These are phyloP conservation scores for Pogonomyrmex californicus DNA, from an alignment of 1,140 invertebrate species.

Conservation along the genomic window DNA sequence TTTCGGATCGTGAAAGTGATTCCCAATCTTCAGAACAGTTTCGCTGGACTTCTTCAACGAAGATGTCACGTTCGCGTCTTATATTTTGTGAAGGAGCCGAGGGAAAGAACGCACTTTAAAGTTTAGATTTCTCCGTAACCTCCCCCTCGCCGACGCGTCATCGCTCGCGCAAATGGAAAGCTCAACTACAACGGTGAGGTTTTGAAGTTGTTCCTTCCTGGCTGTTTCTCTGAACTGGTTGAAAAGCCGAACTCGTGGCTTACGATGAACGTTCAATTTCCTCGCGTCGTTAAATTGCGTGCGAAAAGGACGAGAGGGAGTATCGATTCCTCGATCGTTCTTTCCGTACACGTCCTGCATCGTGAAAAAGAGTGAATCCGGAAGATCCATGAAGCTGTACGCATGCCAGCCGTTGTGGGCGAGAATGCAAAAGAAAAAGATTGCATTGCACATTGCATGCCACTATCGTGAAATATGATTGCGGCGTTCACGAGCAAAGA, in stretches of 20 bases:
- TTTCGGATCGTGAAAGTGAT: slow-evolving; percentile 66
- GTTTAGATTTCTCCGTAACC: slow-evolving; percentile 40
- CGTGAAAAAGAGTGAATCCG: slow-evolving; percentile 13
- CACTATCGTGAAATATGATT: slow-evolving; percentile 16
- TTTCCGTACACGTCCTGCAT: neutral
- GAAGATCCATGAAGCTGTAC: slow-evolving; percentile 16
- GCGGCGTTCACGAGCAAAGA: neutral
- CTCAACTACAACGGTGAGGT: slow-evolving; percentile 26
- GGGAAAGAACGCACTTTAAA: slow-evolving; percentile 49
- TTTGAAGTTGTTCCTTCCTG: slow-evolving; percentile 19
- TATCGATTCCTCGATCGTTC: slow-evolving; percentile 60
- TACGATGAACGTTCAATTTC: slow-evolving; percentile 61
- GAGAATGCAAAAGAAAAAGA: slow-evolving; percentile 6
- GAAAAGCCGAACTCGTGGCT: slow-evolving; percentile 13
- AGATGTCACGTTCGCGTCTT: slow-evolving; percentile 34
- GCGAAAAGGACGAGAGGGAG: neutral
- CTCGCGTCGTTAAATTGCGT: slow-evolving; percentile 44
- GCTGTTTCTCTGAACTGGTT: slow-evolving; percentile 25
- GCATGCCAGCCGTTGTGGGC: neutral
- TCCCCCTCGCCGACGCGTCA: slow-evolving; percentile 1
- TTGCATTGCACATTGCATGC: neutral
- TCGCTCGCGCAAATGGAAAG: slow-evolving; percentile 49
- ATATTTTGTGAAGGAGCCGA: slow-evolving; percentile 4
- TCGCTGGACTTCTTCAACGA: slow-evolving; percentile 2
- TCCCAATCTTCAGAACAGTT: slow-evolving; percentile 45